These are phyloP conservation scores for Siderastrea radians DNA, from an alignment of 92 coral and sea anemone species.

Conservation along the genomic window DNA sequence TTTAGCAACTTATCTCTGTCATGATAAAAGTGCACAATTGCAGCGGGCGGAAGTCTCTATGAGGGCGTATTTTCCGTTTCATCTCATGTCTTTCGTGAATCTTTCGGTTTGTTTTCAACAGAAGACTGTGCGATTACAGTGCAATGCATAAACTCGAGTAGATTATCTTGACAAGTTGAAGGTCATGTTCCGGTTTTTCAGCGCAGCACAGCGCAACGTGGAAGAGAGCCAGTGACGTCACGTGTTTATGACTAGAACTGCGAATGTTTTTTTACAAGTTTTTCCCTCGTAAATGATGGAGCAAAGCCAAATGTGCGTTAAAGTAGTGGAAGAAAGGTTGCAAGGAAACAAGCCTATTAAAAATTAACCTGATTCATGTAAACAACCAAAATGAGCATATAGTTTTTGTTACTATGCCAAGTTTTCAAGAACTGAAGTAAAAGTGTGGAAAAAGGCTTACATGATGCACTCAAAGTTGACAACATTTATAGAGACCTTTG, in stretches of 20 bases:
- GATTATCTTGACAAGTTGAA: conserved; percentile 7
- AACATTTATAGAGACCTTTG: too few relatives aligned
- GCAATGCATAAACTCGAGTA: background rate
- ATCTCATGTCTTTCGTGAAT: conserved; percentile 27
- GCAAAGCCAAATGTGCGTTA: too few relatives aligned
- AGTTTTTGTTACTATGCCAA: too few relatives aligned
- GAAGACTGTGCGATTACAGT: background rate
- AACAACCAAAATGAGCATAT: too few relatives aligned
- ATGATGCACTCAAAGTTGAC: too few relatives aligned
- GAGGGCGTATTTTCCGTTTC: conserved; percentile 44
- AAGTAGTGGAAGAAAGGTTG: background rate
- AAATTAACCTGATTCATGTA: too few relatives aligned
- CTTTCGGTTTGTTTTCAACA: conserved; percentile 31
- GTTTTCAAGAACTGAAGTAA: too few relatives aligned
- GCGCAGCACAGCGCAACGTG: background rate
- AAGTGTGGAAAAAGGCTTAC: too few relatives aligned
- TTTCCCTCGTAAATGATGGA: too few relatives aligned
- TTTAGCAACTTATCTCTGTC: background rate
- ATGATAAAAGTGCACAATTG: background rate
- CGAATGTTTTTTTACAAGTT: background rate
- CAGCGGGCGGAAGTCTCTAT: conserved; percentile 9
- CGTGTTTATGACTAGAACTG: background rate
- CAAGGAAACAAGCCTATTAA: background rate
- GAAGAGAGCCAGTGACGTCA: background rate
- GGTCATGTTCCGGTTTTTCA: conserved; percentile 2